phyloP scores from a whole-genome alignment of 2,888 invertebrate genomes.

The Theretra japonica region DNA sequence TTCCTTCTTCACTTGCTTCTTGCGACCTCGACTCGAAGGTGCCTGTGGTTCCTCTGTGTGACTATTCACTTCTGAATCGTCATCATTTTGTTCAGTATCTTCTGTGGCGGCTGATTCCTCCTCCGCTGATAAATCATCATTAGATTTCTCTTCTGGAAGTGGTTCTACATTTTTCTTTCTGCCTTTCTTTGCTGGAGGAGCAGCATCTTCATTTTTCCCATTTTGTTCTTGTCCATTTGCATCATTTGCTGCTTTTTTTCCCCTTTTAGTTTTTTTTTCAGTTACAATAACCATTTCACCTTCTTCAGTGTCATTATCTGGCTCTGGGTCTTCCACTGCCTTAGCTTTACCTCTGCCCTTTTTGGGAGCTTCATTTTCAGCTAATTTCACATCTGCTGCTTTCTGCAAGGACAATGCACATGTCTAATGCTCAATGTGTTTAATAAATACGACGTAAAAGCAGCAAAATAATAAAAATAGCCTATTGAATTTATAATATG shows the following conservation, averaged over 20 bases:
- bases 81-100: conserved; percentile 56
- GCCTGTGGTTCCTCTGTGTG: conserved; percentile 52
- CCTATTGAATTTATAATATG: background rate
- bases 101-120: conserved; percentile 56
- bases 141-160: conserved; percentile 52
- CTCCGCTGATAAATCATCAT: conserved; percentile 62
- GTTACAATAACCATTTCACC: conserved; percentile 42
- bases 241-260: conserved; percentile 62
- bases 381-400: conserved; percentile 65
- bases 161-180: conserved; percentile 65
- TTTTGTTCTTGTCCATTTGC: conserved; percentile 51
- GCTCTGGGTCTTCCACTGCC: conserved; percentile 51
- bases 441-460: background rate
- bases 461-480: background rate
- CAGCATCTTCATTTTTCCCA: conserved; percentile 57
- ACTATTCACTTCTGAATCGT: conserved; percentile 61
- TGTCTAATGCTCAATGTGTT: conserved; percentile 15
- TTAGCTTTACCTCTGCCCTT: conserved; percentile 74
- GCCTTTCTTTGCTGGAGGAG: conserved; percentile 65
- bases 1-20: conserved; percentile 70
- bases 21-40: conserved; percentile 61
- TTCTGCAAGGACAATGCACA: conserved; percentile 61
- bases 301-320: conserved; percentile 49
- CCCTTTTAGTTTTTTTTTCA: conserved; percentile 64
- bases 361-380: conserved; percentile 68